Evolutionary conservation across 2,113 vertebrate species (phyloP).

Genomic region (Acanthisitta chloris): DNA sequence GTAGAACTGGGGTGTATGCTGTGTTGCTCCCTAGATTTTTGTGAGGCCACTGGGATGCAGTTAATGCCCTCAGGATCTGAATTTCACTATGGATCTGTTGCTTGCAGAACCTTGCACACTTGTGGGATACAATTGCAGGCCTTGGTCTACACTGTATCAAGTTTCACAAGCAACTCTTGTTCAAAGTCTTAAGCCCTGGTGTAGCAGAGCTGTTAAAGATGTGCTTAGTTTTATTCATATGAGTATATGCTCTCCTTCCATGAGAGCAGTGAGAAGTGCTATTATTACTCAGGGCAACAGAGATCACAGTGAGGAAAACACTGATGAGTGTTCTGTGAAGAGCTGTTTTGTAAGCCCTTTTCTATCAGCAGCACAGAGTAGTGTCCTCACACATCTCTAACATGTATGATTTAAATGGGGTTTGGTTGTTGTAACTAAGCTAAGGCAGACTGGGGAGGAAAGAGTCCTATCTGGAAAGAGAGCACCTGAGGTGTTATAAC

Average conservation of each 20-base stretch:
- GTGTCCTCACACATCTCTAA: background rate
- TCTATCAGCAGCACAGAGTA: background rate
- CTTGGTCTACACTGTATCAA: background rate
- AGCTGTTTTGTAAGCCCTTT: background rate
- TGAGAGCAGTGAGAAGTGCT: background rate
- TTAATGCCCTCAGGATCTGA: background rate
- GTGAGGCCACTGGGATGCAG: background rate
- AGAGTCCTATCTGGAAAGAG: background rate
- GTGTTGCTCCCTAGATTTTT: background rate
- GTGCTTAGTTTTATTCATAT: background rate
- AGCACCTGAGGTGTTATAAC: background rate
- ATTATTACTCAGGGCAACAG: background rate
- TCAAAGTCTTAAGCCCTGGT: background rate
- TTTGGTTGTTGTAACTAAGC: background rate
- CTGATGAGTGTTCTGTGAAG: background rate
- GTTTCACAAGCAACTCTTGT: background rate
- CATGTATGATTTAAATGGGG: background rate
- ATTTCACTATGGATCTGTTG: background rate
- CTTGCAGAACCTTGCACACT: background rate
- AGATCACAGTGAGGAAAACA: background rate
- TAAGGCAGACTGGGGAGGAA: background rate
- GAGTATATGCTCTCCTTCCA: background rate
- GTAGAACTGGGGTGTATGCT: background rate
- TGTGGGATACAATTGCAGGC: background rate
- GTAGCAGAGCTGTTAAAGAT: background rate